Conservation (phyloP, 2,797 vertebrate genomes). For the Serranus cabrilla region DNA sequence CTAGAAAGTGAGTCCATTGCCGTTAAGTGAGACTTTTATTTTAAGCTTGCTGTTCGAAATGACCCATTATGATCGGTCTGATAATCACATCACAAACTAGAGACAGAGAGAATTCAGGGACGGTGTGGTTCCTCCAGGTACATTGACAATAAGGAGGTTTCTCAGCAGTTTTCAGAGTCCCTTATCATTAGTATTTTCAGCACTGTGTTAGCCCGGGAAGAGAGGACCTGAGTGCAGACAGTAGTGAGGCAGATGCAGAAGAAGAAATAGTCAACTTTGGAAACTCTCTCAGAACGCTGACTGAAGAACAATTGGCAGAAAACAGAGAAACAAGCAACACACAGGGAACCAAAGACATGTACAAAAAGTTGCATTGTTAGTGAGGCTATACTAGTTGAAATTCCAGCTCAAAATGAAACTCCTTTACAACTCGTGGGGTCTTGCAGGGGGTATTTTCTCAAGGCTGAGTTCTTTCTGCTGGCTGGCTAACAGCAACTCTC, state of each 20-base stretch:
- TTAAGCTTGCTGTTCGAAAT: too few species aligned
- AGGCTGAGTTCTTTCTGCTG: not conserved
- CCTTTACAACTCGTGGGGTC: not conserved
- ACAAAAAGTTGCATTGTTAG: slow-evolving; percentile 7
- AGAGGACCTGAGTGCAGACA: not conserved
- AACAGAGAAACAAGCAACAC: not conserved
- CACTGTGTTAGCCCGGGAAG: not conserved
- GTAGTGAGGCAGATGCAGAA: not conserved
- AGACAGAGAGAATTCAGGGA: too few species aligned
- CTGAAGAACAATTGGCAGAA: not conserved
- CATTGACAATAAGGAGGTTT: too few species aligned
- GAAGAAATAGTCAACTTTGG: not conserved
- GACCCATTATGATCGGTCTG: too few species aligned
- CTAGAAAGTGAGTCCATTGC: too few species aligned
- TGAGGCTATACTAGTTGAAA: not conserved
- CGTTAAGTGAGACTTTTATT: too few species aligned
- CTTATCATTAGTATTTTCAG: too few species aligned
- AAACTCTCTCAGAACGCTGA: not conserved
- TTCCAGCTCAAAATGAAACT: not conserved
- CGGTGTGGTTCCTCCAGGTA: too few species aligned
- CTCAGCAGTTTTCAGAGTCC: too few species aligned
- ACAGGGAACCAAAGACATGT: not conserved
- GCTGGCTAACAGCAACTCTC: not conserved
- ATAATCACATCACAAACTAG: too few species aligned
- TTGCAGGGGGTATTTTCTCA: not conserved